Conservation (phyloP, 2,797 vertebrate genomes). For the Champsocephalus esox region DNA sequence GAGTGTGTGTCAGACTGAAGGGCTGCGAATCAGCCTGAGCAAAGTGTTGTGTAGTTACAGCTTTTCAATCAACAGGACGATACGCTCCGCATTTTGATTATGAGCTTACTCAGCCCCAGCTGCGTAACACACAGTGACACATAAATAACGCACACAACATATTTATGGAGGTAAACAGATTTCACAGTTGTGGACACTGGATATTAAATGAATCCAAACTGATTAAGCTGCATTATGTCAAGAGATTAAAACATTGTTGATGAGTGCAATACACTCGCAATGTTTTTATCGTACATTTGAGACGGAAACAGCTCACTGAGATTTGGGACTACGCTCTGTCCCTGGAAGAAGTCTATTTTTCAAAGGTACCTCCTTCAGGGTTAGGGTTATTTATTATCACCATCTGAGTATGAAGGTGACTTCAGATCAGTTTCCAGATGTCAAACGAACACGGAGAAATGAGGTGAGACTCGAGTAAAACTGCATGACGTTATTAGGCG, state of each 20-base stretch:
- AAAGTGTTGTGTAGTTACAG: conserved; percentile 62
- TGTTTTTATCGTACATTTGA: not conserved
- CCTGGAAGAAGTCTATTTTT: not conserved
- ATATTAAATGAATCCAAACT: not conserved
- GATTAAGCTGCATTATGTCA: not conserved
- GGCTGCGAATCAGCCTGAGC: conserved; percentile 53
- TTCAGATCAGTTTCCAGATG: conserved; percentile 2
- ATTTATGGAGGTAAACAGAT: conserved; percentile 20
- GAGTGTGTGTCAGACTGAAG: conserved; percentile 47
- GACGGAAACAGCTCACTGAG: not conserved
- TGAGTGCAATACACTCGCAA: not conserved
- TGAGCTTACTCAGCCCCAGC: conserved; percentile 47
- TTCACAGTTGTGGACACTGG: not conserved
- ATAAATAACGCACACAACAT: conserved; percentile 26
- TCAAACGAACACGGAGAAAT: conserved; percentile 7
- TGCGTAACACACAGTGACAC: conserved; percentile 29
- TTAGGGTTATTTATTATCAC: not conserved
- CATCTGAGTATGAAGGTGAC: conserved; percentile 30
- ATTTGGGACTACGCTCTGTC: not conserved
- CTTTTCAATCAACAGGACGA: conserved; percentile 67
- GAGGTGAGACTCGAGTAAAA: conserved; percentile 5
- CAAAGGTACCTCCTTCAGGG: not conserved
- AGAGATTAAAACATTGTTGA: conserved; percentile 21
- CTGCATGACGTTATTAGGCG: not conserved
- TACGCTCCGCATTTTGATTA: conserved; percentile 61